These are phyloP conservation scores for Drosophila limbata DNA, from an alignment of 2,888 invertebrate genomes.

Conservation along the genomic window DNA sequence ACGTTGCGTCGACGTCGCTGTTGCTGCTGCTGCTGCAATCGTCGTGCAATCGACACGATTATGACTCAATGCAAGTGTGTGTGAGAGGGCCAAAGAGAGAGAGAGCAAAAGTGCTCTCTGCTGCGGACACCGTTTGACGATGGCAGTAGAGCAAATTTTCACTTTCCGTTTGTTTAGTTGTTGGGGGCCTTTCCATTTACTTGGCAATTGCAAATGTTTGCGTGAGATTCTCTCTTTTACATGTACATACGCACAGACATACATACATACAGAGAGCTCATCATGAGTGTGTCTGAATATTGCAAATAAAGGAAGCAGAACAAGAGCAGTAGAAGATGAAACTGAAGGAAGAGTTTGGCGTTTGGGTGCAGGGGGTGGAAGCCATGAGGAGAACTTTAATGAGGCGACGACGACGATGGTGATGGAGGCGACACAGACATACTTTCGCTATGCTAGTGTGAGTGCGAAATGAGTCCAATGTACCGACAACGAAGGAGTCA, in stretches of 20 bases:
- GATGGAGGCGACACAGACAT: constrained; percentile 75
- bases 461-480: constrained; percentile 77
- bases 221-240: constrained; percentile 32
- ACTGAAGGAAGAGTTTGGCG: constrained; percentile 78
- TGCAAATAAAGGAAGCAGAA: constrained; percentile 79
- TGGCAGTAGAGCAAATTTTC: constrained; percentile 83
- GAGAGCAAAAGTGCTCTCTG: constrained; percentile 36
- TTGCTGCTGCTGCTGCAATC: constrained; percentile 52
- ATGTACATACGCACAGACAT: constrained; percentile 2
- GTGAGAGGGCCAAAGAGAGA: constrained; percentile 37
- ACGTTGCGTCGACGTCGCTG: constrained; percentile 42
- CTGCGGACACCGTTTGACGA: constrained; percentile 48
- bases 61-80: constrained; percentile 77
- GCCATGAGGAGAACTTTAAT: constrained; percentile 71
- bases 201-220: constrained; percentile 57
- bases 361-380: constrained; percentile 28
- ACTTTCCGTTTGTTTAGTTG: constrained; percentile 84
- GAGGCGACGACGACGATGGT: constrained; percentile 63
- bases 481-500: constrained; percentile 61
- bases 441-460: constrained; percentile 67
- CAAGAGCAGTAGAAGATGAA: constrained; percentile 64
- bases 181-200: constrained; percentile 78
- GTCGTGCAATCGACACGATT: constrained; percentile 75
- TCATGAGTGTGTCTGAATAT: constrained; percentile 50
- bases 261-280: too few relatives aligned